phyloP scores from a whole-genome alignment of 2,797 vertebrate species.

The Crax fasciolata region DNA sequence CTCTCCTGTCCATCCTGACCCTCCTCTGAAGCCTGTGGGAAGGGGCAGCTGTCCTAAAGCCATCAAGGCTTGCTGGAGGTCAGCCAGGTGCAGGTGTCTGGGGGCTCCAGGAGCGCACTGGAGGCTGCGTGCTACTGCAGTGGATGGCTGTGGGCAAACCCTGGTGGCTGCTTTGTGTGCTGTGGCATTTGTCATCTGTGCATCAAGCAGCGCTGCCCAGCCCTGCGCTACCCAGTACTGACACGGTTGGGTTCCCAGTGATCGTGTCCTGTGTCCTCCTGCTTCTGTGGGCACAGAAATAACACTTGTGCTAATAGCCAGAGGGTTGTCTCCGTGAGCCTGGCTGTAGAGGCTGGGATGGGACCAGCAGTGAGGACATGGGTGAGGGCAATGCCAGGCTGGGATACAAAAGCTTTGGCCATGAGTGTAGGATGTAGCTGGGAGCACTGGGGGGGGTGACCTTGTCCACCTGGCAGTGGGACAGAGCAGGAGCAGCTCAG shows the following conservation, averaged over 20 bases:
- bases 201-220: not conserved
- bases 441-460: not conserved
- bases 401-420: not conserved
- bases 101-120: accelerated
- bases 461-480: not conserved
- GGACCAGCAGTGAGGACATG: not conserved
- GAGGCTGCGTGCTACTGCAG: accelerated
- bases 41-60: too few species aligned
- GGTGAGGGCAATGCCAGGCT: not conserved
- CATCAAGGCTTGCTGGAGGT: not conserved
- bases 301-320: accelerated
- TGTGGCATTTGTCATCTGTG: not conserved
- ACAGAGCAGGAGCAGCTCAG: accelerated
- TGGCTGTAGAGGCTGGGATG: not conserved
- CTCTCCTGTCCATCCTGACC: not conserved
- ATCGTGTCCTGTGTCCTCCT: not conserved
- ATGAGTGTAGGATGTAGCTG: not conserved
- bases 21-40: too few species aligned
- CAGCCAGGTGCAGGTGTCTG: accelerated
- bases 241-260: not conserved
- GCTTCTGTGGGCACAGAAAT: accelerated
- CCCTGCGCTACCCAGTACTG: not conserved
- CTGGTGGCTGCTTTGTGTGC: accelerated
- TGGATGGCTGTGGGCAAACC: not conserved
- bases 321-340: not conserved